These are phyloP conservation scores for Bhutanitis thaidina DNA, from an alignment of 2,888 invertebrate species.

Conservation along the genomic window DNA sequence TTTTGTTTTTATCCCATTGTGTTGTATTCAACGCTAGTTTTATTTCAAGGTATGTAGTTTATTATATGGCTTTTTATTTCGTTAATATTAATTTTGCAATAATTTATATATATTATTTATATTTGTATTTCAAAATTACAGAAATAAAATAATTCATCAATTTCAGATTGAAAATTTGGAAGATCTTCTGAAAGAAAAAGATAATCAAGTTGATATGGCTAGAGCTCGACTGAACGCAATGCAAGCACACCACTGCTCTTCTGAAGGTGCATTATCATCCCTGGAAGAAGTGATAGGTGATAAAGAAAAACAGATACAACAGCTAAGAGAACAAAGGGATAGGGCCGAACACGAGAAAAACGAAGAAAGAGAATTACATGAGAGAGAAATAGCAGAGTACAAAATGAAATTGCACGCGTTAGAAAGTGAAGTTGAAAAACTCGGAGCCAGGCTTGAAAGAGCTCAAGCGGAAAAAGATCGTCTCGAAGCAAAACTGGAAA, in stretches of 20 bases:
- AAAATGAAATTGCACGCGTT: slow-evolving; percentile 95
- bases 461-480: slow-evolving; percentile 95
- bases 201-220: slow-evolving; percentile 98
- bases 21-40: slow-evolving; percentile 24
- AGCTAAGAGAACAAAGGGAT: slow-evolving; percentile 95
- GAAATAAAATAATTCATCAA: slow-evolving; percentile 20
- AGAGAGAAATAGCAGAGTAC: slow-evolving; percentile 95
- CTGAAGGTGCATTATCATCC: slow-evolving; percentile 94
- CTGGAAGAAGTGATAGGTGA: slow-evolving; percentile 97
- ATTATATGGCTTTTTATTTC: slow-evolving; percentile 17
- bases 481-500: slow-evolving; percentile 93
- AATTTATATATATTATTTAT: too few relatives aligned
- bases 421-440: slow-evolving; percentile 94
- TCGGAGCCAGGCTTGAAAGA: slow-evolving; percentile 91
- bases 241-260: slow-evolving; percentile 96
- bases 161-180: slow-evolving; percentile 97
- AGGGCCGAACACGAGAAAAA: slow-evolving; percentile 97
- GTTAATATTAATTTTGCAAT: slow-evolving; percentile 21
- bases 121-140: slow-evolving; percentile 20
- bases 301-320: slow-evolving; percentile 98
- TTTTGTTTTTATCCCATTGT: slow-evolving; percentile 22
- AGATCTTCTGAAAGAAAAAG: slow-evolving; percentile 97
- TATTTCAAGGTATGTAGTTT: slow-evolving; percentile 28
- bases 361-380: slow-evolving; percentile 96
- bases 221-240: slow-evolving; percentile 93